These are phyloP conservation scores for Lepeophtheirus nordmannii DNA, from an alignment of 2,888 invertebrate genomes.

Conservation along the genomic window DNA sequence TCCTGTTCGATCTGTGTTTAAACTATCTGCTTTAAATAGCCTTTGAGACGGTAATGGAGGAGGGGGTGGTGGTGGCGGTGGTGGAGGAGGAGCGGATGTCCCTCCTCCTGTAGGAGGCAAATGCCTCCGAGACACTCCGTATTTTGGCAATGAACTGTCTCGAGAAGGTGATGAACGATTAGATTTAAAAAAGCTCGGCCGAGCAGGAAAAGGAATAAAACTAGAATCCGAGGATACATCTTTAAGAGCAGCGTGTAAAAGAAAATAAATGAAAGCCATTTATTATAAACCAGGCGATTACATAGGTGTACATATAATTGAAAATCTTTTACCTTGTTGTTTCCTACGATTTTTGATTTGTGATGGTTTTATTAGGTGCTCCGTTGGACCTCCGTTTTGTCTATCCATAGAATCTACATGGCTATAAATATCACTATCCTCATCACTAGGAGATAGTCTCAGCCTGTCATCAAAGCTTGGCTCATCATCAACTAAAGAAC, in stretches of 20 bases:
- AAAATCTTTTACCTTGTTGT: slow-evolving; percentile 40
- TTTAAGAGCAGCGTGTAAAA: slow-evolving; percentile 19
- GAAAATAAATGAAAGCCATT: slow-evolving; percentile 26
- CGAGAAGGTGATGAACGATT: slow-evolving; percentile 4
- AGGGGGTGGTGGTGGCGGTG: slow-evolving; percentile 27
- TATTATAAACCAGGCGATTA: neutral
- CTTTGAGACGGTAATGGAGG: slow-evolving; percentile 24
- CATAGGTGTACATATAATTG: neutral
- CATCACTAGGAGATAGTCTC: neutral
- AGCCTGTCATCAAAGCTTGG: slow-evolving; percentile 4
- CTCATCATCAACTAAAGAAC: slow-evolving; percentile 7
- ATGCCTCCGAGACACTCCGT: neutral
- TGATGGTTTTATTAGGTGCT: slow-evolving; percentile 38
- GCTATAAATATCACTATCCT: slow-evolving; percentile 22
- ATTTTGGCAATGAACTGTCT: neutral
- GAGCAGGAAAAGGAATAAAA: slow-evolving; percentile 2
- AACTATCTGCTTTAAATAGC: slow-evolving; percentile 29
- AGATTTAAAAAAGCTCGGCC: slow-evolving; percentile 13
- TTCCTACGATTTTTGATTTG: slow-evolving; percentile 36
- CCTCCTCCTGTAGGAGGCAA: slow-evolving; percentile 1
- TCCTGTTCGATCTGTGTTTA: slow-evolving; percentile 26
- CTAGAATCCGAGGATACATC: neutral
- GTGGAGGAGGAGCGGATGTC: slow-evolving; percentile 26
- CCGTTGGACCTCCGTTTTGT: slow-evolving; percentile 28
- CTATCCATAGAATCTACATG: slow-evolving; percentile 15